Conservation (phyloP, 2,113 vertebrate species). For the Hemicordylus capensis region DNA sequence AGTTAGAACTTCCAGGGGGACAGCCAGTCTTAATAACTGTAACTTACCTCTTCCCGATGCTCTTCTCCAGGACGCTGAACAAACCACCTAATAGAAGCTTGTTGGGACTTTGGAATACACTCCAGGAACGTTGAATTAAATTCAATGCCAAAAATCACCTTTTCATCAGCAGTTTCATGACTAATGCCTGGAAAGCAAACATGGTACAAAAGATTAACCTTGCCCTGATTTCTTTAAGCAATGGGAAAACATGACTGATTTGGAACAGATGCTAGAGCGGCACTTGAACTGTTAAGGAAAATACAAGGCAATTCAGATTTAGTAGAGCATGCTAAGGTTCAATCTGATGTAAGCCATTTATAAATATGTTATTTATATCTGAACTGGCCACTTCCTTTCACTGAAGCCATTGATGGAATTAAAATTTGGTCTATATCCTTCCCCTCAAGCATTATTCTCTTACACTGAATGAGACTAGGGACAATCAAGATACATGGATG, state of each 20-base stretch:
- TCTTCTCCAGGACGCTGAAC: constrained; percentile 87
- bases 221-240: constrained; percentile 77
- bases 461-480: constrained; percentile 7
- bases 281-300: constrained; percentile 58
- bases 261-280: constrained; percentile 75
- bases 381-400: constrained; percentile 17
- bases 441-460: constrained; percentile 6
- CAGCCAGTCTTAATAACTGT: constrained; percentile 40
- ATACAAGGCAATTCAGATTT: constrained; percentile 72
- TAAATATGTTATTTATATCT: constrained; percentile 64
- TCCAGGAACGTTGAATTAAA: constrained; percentile 98
- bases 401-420: constrained; percentile 50
- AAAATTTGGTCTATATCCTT: constrained; percentile 45
- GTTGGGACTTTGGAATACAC: constrained; percentile 95
- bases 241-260: constrained; percentile 77
- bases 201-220: constrained; percentile 79
- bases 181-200: constrained; percentile 82
- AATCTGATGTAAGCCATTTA: constrained; percentile 57
- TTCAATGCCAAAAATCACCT: constrained; percentile 93
- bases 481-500: not conserved
- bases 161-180: constrained; percentile 89
- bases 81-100: constrained; percentile 93
- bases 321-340: constrained; percentile 57
- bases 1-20: constrained; percentile 35
- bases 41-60: constrained; percentile 89